Conservation (phyloP, 1,140 invertebrate genomes). For the Ctenoplectra terminalis region DNA sequence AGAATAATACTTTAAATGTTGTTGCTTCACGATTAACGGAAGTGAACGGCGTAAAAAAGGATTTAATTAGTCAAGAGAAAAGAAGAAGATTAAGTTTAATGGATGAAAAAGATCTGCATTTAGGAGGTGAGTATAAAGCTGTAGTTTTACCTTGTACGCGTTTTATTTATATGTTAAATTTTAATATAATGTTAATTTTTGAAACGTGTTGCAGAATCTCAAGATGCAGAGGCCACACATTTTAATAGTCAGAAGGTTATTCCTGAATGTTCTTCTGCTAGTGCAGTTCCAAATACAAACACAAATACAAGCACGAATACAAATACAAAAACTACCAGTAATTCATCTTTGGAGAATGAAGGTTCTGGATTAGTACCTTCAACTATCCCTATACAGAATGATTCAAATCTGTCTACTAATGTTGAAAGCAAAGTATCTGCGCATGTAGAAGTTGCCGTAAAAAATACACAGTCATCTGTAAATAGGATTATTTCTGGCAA, state of each 20-base stretch:
- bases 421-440: conserved; percentile 67
- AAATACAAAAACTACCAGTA: conserved; percentile 58
- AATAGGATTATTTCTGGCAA: conserved; percentile 69
- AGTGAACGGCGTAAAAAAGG: conserved; percentile 80
- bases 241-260: conserved; percentile 73
- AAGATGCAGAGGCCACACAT: conserved; percentile 75
- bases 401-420: conserved; percentile 46
- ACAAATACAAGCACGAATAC: conserved; percentile 7
- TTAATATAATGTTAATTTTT: neutral
- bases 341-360: conserved; percentile 69
- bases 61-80: conserved; percentile 79
- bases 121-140: conserved; percentile 71
- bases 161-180: neutral
- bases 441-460: conserved; percentile 55
- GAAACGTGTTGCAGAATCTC: conserved; percentile 78
- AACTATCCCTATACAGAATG: conserved; percentile 53
- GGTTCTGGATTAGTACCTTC: conserved; percentile 65
- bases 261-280: conserved; percentile 62
- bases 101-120: conserved; percentile 81
- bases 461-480: conserved; percentile 64
- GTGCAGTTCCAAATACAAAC: conserved; percentile 60
- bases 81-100: conserved; percentile 79
- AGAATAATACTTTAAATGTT: conserved; percentile 67
- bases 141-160: conserved; percentile 16
- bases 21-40: conserved; percentile 75